Evolutionary conservation across 2,888 invertebrate genomes (phyloP).

Genomic region (Sesia apiformis): DNA sequence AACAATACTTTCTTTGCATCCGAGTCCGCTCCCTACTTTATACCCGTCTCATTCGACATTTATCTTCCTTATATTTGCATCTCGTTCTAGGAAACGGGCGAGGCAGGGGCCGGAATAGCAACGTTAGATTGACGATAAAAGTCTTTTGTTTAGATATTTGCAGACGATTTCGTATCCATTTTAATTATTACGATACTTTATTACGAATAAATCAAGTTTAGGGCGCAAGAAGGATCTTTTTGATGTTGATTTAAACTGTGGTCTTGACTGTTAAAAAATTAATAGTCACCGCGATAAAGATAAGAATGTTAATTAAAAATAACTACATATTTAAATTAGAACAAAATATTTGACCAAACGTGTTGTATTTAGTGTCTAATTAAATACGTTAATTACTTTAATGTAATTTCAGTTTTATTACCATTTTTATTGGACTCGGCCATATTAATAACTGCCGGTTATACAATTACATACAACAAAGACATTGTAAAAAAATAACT

Average conservation of each 20-base stretch:
- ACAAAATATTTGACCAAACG: no score
- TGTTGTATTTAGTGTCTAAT: no score
- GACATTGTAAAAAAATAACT: no score
- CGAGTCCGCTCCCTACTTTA: slow-evolving; percentile 28
- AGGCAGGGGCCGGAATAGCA: slow-evolving; percentile 10
- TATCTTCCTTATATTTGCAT: slow-evolving; percentile 11
- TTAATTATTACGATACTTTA: slow-evolving; percentile 15
- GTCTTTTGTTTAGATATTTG: slow-evolving; percentile 19
- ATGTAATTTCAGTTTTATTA: no score
- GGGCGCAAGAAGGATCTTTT: not conserved
- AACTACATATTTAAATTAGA: no score
- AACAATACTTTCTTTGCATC: slow-evolving; percentile 65
- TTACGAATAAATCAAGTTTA: slow-evolving; percentile 5
- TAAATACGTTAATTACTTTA: no score
- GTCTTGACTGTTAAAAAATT: not conserved
- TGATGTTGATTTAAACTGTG: not conserved
- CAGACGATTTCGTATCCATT: slow-evolving; percentile 18
- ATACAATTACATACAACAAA: no score
- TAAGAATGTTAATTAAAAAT: not conserved
- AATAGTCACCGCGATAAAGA: not conserved
- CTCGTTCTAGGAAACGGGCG: slow-evolving; percentile 10
- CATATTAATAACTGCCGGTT: no score
- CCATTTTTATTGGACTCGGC: no score
- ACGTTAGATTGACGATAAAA: slow-evolving; percentile 18
- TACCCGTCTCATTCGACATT: slow-evolving; percentile 13